Conservation (phyloP, 1,140 invertebrate species). For the Aphis craccivora region DNA sequence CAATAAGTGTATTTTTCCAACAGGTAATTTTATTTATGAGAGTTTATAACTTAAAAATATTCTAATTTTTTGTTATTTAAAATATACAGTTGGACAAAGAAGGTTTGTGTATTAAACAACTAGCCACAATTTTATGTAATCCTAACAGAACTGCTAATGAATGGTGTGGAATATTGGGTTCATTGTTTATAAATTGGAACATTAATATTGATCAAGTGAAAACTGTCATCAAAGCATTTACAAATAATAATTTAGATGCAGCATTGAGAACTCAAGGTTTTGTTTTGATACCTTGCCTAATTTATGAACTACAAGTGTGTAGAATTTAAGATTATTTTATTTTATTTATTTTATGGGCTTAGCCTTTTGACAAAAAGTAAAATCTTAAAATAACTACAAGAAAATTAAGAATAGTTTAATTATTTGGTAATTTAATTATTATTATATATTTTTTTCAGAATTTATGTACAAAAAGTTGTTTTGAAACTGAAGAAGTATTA, state of each 20-base stretch:
- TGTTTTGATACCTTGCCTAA: constrained; percentile 66
- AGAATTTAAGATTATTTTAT: not conserved
- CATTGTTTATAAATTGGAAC: constrained; percentile 65
- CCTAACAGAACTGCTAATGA: constrained; percentile 61
- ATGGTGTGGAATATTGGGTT: constrained; percentile 65
- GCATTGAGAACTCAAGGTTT: constrained; percentile 64
- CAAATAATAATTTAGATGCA: constrained; percentile 63
- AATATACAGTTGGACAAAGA: constrained; percentile 59
- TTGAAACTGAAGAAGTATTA: constrained; percentile 65
- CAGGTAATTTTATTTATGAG: constrained; percentile 62
- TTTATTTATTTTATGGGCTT: too few relatives aligned
- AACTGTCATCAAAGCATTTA: constrained; percentile 65
- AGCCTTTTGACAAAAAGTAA: too few relatives aligned
- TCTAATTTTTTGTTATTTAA: constrained; percentile 55
- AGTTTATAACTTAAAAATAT: constrained; percentile 61
- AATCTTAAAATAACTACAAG: too few relatives aligned
- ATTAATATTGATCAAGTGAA: constrained; percentile 66
- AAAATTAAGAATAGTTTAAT: not conserved
- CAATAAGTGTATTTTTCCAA: constrained; percentile 67
- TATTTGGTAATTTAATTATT: not conserved
- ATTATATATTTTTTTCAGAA: constrained; percentile 56
- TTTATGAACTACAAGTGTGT: constrained; percentile 65
- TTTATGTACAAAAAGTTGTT: constrained; percentile 66
- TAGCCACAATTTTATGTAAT: constrained; percentile 61
- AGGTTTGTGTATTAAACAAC: constrained; percentile 60